Evolutionary conservation across 2,888 invertebrate species (phyloP).

Genomic region (Myopa tessellatipennis): DNA sequence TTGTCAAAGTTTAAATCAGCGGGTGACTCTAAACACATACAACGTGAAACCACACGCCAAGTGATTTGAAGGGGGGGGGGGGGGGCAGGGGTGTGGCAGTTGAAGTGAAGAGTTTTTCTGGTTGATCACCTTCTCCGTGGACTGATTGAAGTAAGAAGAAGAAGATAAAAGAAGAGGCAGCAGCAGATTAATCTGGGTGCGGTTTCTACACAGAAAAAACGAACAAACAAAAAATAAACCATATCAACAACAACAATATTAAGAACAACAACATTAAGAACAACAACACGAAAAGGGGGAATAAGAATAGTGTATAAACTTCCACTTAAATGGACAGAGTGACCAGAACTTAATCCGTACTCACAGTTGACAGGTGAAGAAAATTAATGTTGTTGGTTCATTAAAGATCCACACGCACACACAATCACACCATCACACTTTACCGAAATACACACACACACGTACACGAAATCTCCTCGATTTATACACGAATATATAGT

Average conservation of each 20-base stretch:
- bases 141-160: too few species aligned
- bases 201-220: not conserved
- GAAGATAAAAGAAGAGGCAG: not conserved
- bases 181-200: not conserved
- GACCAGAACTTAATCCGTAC: slow-evolving; percentile 37
- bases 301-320: slow-evolving; percentile 18
- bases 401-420: slow-evolving; percentile 8
- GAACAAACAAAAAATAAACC: not conserved
- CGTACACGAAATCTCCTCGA: not conserved
- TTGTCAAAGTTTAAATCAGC: slow-evolving; percentile 37
- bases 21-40: not conserved
- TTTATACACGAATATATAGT: not conserved
- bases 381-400: slow-evolving; percentile 44
- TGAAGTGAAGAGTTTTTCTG: not conserved
- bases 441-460: not conserved
- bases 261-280: too few species aligned
- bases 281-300: not conserved
- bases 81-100: not conserved
- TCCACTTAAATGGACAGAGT: slow-evolving; percentile 25
- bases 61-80: not conserved
- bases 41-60: not conserved
- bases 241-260: not conserved
- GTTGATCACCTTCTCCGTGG: not conserved
- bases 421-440: slow-evolving; percentile 1
- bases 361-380: slow-evolving; percentile 46